Base-by-base conservation (phyloP, 2,113 vertebrate genomes). In the Malurus cyaneus region DNA sequence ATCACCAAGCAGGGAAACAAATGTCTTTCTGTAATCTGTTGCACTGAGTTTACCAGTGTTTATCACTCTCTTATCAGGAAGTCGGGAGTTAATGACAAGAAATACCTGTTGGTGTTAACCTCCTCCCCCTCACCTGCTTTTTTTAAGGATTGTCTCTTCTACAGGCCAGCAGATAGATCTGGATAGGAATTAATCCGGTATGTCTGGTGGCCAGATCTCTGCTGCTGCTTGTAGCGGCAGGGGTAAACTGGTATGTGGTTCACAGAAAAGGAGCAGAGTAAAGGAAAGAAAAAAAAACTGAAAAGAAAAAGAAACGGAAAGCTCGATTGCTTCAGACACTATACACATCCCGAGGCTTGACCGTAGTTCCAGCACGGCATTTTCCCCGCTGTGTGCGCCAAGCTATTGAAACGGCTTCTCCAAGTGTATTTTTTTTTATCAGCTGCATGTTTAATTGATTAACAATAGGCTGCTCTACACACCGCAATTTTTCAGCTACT, bases 81-180 rank as follows among this genome's bases (percentile, higher is more conserved):
- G 62, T 85, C 80, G 78, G 79, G 84, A 96, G 84, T 85, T 96
- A 92, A 81, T 20, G 71, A 95, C 80, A 93, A 94, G 85, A 94
- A 94, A 92, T 97, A 97, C 97, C 96, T 97, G 97, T 97, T 96
- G 94, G 92, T 89, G 64, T 86, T 87, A 93, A 92, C 92, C 53
- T 88, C 85, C 92, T 79, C 65, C 70, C 74, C 80, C 62, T 69
- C 82, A 76, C 87, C 83, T 64, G 39, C 59, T 70, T 94, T 85
- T 85, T 67, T 80, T 77, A 92, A 94, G 82, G 61, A 89, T 74
- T 94, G 50, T 29, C 32, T 92, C 62, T 88, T 77, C 74, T 59
- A 52, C 29, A 91, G 92, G 71, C 90, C 80, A 74, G 52, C 70
- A 71, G 73, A 92, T 81, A 74, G 78, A 53, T 84, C 52, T 87